These are phyloP conservation scores for Aspidoscelis tigris DNA, from an alignment of 2,113 vertebrate species.

Conservation along the genomic window DNA sequence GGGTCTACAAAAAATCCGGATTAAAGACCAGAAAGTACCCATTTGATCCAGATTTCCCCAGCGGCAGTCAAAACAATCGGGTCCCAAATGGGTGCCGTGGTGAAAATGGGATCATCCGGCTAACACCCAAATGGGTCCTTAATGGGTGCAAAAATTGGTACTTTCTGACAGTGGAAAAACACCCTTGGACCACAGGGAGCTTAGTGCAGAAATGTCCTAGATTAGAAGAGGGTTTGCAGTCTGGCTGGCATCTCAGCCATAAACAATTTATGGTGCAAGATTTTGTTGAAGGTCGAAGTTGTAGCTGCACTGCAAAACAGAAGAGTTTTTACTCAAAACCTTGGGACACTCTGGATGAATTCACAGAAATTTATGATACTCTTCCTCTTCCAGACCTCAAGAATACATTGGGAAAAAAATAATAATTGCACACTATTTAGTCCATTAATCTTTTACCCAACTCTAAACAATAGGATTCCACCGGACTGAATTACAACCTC, in stretches of 20 bases:
- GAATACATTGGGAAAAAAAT: neutral
- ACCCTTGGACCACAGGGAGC: no score
- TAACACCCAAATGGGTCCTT: no score
- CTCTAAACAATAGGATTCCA: slow-evolving; percentile 13
- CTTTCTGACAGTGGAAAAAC: no score
- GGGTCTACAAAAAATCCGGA: no score
- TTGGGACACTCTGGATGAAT: neutral
- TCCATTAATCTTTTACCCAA: neutral
- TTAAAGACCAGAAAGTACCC: no score
- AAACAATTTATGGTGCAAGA: neutral
- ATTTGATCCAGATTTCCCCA: no score
- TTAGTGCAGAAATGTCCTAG: no score
- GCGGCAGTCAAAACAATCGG: no score
- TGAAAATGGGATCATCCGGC: no score
- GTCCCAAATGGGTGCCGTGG: no score
- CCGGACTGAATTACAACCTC: neutral
- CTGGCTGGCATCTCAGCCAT: neutral
- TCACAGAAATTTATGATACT: neutral
- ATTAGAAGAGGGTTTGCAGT: no score
- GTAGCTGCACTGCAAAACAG: neutral
- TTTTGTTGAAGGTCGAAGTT: neutral
- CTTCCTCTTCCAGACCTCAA: neutral
- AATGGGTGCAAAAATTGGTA: no score
- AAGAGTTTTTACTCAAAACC: neutral
- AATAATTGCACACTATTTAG: neutral